A percentile compares a stretch with the other conserved stretches of the same genome.
Evolutionary conservation across 2,797 vertebrate species (phyloP).

Genomic region (Lacerta bilineata): DNA sequence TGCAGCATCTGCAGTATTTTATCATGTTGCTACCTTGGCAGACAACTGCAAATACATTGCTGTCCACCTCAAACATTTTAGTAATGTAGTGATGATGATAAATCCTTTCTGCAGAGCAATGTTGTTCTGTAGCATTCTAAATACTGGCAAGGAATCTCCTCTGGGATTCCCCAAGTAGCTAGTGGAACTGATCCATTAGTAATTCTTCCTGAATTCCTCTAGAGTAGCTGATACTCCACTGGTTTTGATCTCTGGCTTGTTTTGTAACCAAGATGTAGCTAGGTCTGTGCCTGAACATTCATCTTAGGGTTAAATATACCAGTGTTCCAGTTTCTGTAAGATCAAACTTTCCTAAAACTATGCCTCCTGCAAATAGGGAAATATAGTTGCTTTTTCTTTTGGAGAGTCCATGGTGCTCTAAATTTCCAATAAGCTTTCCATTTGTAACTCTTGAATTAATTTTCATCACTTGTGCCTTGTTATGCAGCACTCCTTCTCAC

Average conservation of each 20-base stretch:
- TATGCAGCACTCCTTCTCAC: neutral
- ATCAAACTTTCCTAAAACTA: neutral
- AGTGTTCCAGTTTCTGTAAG: constrained; percentile 17
- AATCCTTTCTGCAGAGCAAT: neutral
- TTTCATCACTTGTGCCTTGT: neutral
- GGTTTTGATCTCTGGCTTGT: constrained; percentile 45
- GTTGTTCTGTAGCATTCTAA: neutral
- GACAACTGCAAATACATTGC: too few relatives aligned
- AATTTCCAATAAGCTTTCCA: constrained; percentile 42
- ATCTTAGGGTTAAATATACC: constrained; percentile 25
- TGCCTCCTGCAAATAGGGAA: constrained; percentile 5
- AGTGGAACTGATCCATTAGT: constrained; percentile 59
- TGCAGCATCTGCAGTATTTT: neutral
- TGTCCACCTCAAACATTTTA: neutral
- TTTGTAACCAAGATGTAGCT: constrained; percentile 49
- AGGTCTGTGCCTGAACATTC: neutral
- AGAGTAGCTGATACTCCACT: constrained; percentile 47
- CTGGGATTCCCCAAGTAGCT: constrained; percentile 13
- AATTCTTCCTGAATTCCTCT: constrained; percentile 61
- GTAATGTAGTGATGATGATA: neutral
- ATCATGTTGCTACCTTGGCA: neutral
- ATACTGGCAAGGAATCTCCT: neutral
- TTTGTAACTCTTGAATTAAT: neutral
- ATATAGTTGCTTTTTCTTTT: constrained; percentile 50
- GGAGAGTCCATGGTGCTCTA: constrained; percentile 40